A percentile compares a stretch with the other conserved stretches of the same genome.
Evolutionary conservation across 2,113 vertebrate genomes (phyloP).

Genomic region (Neolamprologus longior): DNA sequence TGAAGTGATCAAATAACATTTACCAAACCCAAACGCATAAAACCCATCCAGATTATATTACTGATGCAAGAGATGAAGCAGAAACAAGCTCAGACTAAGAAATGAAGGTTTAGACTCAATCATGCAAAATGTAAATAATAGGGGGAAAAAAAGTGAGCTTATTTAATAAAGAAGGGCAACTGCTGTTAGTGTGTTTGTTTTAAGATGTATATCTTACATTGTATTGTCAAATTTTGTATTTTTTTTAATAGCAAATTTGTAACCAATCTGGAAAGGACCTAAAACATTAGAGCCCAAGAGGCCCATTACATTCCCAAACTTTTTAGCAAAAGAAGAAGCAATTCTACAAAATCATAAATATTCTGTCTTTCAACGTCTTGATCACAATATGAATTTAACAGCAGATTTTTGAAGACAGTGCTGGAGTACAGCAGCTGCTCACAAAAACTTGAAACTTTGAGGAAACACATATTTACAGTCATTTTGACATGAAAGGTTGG

Average conservation of each 20-base stretch:
- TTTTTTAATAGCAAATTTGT: background rate
- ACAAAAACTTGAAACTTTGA: background rate
- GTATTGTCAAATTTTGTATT: background rate
- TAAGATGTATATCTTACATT: background rate
- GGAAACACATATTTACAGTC: background rate
- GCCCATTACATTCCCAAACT: background rate
- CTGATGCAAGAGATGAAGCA: slow-evolving; percentile 5
- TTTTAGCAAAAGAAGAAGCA: background rate
- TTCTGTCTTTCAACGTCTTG: background rate
- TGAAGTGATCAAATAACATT: slow-evolving; percentile 20
- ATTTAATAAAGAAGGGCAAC: background rate
- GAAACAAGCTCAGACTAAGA: slow-evolving; percentile 2
- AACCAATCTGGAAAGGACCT: background rate
- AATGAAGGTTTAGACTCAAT: background rate
- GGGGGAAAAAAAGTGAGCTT: background rate
- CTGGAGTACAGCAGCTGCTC: background rate
- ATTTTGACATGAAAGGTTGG: background rate
- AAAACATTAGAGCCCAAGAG: background rate
- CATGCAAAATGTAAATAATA: background rate
- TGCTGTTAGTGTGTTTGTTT: background rate
- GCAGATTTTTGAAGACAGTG: background rate
- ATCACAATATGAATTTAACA: background rate
- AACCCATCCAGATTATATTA: slow-evolving; percentile 32
- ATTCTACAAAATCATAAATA: background rate
- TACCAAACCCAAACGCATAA: slow-evolving; percentile 16